A percentile compares a stretch with the other conserved stretches of the same genome.
Conservation (phyloP, 2,113 vertebrate genomes). For the Cyanoramphus novaezelandiae region DNA sequence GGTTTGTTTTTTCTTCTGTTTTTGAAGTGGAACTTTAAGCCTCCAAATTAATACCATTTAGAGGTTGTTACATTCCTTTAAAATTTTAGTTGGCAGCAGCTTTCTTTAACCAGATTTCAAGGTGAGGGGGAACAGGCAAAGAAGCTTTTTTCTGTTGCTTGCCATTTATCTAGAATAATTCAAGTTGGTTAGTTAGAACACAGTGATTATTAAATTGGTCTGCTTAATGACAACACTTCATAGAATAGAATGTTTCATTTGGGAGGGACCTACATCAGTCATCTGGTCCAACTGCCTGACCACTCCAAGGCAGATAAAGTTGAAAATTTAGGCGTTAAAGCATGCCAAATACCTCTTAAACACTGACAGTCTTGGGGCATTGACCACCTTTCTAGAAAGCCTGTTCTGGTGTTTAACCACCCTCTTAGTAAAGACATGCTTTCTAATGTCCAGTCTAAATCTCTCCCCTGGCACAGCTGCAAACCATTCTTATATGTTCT, state of each 20-base stretch:
- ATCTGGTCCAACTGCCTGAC: background rate
- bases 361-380: background rate
- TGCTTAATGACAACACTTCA: background rate
- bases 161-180: background rate
- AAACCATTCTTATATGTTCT: rapidly evolving
- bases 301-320: background rate
- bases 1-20: background rate
- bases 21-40: background rate
- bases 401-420: background rate
- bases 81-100: background rate
- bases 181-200: background rate
- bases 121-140: background rate
- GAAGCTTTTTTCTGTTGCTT: background rate
- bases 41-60: background rate
- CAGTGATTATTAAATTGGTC: background rate
- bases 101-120: background rate
- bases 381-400: rapidly evolving
- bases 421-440: background rate
- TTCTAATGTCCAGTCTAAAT: background rate
- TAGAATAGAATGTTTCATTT: background rate
- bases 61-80: background rate
- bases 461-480: background rate
- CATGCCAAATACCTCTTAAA: background rate
- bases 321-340: background rate
- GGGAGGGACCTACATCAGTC: background rate